These are phyloP conservation scores for Tragulus kanchil DNA, from an alignment of 2,113 vertebrate genomes.

Conservation along the genomic window DNA sequence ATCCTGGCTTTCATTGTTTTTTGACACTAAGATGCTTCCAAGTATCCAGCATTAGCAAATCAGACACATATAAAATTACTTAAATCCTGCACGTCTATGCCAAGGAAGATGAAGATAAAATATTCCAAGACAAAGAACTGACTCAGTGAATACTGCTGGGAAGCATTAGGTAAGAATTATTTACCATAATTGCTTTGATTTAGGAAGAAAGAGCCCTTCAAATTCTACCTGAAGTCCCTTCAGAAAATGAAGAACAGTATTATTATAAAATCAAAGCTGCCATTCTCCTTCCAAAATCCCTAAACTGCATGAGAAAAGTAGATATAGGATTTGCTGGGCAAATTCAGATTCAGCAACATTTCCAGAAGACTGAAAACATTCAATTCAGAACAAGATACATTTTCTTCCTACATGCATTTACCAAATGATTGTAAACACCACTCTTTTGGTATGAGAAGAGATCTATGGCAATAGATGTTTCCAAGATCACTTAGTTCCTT, in stretches of 20 bases:
- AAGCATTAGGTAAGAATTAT: slow-evolving; percentile 63
- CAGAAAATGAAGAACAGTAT: slow-evolving; percentile 46
- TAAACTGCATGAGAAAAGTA: neutral
- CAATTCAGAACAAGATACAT: slow-evolving; percentile 29
- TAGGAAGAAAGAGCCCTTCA: slow-evolving; percentile 28
- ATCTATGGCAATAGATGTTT: neutral
- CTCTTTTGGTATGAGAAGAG: neutral
- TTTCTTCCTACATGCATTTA: slow-evolving; percentile 40
- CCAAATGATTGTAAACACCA: slow-evolving; percentile 26
- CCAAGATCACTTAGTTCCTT: neutral
- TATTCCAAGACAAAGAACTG: slow-evolving; percentile 2
- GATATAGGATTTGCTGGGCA: slow-evolving; percentile 22
- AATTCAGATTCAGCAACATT: slow-evolving; percentile 38
- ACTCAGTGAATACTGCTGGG: neutral
- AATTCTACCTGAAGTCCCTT: slow-evolving; percentile 6
- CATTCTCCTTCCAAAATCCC: slow-evolving; percentile 31
- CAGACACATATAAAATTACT: slow-evolving; percentile 31
- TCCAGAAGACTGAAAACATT: slow-evolving; percentile 41
- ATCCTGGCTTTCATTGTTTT: neutral
- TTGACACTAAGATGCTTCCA: neutral
- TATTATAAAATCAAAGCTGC: slow-evolving; percentile 63
- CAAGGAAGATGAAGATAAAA: slow-evolving; percentile 47
- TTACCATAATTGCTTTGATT: slow-evolving; percentile 62
- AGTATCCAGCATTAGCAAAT: slow-evolving; percentile 43
- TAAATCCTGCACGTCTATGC: slow-evolving; percentile 6